Conservation (phyloP, 1,140 invertebrate species). For the Hyposmocoma kahamanoa region DNA sequence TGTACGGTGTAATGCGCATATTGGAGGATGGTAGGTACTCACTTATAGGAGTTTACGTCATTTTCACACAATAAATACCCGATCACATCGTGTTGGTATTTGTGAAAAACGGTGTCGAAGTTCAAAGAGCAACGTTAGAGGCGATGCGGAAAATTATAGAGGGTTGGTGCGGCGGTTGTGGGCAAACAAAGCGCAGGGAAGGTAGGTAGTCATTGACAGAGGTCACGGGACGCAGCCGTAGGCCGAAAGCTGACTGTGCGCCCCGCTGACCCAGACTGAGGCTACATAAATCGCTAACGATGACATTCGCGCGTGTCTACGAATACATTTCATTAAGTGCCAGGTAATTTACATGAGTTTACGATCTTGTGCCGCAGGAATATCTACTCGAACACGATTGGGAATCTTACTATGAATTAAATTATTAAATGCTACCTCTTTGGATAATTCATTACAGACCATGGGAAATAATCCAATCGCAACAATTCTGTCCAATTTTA, state of each 20-base stretch:
- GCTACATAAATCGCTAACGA: constrained; percentile 22
- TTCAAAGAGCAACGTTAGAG: constrained; percentile 37
- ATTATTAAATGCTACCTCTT: no score
- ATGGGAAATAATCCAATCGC: no score
- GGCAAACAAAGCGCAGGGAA: constrained; percentile 33
- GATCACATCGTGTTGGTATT: constrained; percentile 4
- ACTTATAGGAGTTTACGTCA: not conserved
- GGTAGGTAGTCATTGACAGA: constrained; percentile 26
- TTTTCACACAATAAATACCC: not conserved
- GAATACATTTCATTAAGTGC: not conserved
- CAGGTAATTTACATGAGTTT: no score
- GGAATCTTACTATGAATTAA: no score
- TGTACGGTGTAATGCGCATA: no score
- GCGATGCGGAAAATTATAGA: constrained; percentile 30
- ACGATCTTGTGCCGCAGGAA: no score
- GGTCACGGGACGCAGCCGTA: constrained; percentile 15
- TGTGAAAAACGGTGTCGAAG: constrained; percentile 42
- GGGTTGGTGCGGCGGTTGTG: constrained; percentile 25
- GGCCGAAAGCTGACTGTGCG: constrained; percentile 3
- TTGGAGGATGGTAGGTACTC: no score
- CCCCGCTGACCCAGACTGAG: constrained; percentile 22
- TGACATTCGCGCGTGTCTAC: constrained; percentile 15
- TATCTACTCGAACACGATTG: no score
- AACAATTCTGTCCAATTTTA: no score
- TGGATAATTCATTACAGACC: no score